phyloP scores from a whole-genome alignment of 1,140 invertebrate species.

The Drosophila bipectinata region DNA sequence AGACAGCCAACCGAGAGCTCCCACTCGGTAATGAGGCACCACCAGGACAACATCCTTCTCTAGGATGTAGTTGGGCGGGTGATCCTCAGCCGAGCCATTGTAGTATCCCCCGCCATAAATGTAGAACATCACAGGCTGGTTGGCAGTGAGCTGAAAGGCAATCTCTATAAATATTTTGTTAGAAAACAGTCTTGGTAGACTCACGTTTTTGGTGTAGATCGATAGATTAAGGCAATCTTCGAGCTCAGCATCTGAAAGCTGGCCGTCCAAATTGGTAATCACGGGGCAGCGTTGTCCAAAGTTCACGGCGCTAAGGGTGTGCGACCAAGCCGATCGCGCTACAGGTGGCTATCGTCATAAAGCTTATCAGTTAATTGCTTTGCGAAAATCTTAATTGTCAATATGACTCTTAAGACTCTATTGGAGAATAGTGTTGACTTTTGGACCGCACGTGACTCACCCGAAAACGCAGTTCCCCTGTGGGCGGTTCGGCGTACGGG shows the following conservation, averaged over 20 bases:
- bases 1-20: conserved; percentile 85
- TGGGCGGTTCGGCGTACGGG: conserved; percentile 77
- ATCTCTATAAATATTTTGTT: neutral
- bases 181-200: neutral
- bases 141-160: conserved; percentile 44
- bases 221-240: conserved; percentile 81
- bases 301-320: conserved; percentile 54
- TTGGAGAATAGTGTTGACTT: neutral
- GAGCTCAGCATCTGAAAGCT: conserved; percentile 53
- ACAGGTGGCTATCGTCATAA: conserved; percentile 62
- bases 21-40: conserved; percentile 91
- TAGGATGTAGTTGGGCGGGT: conserved; percentile 89
- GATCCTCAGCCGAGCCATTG: conserved; percentile 85
- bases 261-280: conserved; percentile 58
- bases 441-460: conserved; percentile 41
- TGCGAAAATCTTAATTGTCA: conserved; percentile 12
- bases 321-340: conserved; percentile 58
- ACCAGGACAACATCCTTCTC: conserved; percentile 91
- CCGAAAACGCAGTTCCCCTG: conserved; percentile 64
- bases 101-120: conserved; percentile 81
- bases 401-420: conserved; percentile 11
- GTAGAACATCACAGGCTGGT: conserved; percentile 79
- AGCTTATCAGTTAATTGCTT: conserved; percentile 36
- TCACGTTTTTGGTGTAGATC: conserved; percentile 81
- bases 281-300: conserved; percentile 79